Conservation (phyloP, 2,797 vertebrate genomes). For the Numenius phaeopus region DNA sequence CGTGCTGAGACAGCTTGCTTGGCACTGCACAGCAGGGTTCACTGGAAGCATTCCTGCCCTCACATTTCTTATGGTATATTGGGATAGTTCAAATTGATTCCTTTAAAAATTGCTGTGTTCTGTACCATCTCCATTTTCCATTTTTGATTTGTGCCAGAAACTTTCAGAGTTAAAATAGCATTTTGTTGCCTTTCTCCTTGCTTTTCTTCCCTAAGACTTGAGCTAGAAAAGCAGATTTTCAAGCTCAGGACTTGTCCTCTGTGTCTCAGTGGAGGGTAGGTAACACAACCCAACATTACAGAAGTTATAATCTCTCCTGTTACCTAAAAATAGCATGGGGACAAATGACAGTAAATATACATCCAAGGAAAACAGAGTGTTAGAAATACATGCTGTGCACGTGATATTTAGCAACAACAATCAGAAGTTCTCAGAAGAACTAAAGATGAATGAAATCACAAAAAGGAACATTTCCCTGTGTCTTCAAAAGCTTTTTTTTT, state of each 20-base stretch:
- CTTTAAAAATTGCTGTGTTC: neutral
- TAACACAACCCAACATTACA: neutral
- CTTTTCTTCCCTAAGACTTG: neutral
- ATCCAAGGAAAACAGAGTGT: neutral
- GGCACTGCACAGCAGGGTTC: neutral
- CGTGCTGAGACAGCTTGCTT: rapidly evolving
- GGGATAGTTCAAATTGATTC: neutral
- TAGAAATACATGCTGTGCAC: neutral
- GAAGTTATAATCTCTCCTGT: neutral
- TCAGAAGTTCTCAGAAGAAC: neutral
- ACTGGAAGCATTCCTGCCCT: neutral
- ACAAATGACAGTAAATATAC: neutral
- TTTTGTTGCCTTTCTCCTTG: neutral
- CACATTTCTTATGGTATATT: rapidly evolving
- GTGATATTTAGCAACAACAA: neutral
- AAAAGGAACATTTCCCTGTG: neutral
- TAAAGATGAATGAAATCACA: neutral
- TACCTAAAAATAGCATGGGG: neutral
- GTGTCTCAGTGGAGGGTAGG: neutral
- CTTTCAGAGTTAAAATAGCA: neutral
- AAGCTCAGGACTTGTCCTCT: neutral
- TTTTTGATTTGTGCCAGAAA: neutral
- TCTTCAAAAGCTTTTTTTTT: neutral
- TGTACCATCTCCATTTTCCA: neutral
- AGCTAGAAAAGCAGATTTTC: neutral